Conservation (phyloP, 2,113 vertebrate species). For the Nibea albiflora region DNA sequence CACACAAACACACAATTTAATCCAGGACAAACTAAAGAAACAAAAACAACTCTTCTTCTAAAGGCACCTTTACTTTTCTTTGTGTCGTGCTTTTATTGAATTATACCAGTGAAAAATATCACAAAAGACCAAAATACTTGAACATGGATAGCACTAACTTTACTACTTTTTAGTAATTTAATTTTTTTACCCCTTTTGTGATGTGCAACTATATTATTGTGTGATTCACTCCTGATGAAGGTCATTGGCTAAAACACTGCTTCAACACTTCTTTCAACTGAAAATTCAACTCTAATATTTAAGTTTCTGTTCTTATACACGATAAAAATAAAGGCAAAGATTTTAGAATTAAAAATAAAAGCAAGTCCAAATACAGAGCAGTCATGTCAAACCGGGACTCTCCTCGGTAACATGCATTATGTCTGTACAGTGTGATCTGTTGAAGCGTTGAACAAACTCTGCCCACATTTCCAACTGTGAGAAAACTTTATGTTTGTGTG, state of each 20-base stretch:
- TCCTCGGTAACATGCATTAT: not conserved
- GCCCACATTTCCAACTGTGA: not conserved
- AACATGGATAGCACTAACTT: not conserved
- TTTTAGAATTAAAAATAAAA: too few relatives aligned
- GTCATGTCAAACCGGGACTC: not conserved
- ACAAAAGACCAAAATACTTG: not conserved
- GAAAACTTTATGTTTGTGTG: slow-evolving; percentile 15
- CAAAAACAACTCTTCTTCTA: not conserved
- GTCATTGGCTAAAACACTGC: not conserved
- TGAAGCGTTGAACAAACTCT: not conserved
- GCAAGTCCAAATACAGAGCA: too few relatives aligned
- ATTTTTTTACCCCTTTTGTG: not conserved
- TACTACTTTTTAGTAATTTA: not conserved
- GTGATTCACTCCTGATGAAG: not conserved
- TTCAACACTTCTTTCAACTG: not conserved
- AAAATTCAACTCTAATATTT: too few relatives aligned
- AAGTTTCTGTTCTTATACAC: too few relatives aligned
- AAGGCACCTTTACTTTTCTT: not conserved
- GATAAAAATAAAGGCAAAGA: not conserved
- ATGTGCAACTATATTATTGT: too few relatives aligned
- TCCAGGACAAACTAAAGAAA: not conserved
- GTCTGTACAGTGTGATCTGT: not conserved
- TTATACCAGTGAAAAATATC: not conserved
- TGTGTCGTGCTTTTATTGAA: not conserved
- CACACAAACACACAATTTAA: not conserved